phyloP scores from a whole-genome alignment of 2,113 vertebrate genomes.

The Corydoras maculifer region DNA sequence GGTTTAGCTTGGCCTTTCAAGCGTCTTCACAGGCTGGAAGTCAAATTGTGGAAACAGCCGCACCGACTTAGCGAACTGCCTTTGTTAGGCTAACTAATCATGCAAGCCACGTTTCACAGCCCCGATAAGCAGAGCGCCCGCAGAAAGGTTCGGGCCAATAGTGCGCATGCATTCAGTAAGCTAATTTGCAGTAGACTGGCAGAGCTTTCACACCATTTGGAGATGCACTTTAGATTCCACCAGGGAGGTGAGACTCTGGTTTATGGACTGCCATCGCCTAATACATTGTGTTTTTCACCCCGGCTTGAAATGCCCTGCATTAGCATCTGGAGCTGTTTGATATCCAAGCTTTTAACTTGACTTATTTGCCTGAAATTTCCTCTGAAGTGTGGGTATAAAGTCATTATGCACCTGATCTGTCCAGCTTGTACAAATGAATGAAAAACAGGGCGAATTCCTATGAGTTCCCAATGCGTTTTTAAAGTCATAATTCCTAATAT shows the following conservation, averaged over 20 bases:
- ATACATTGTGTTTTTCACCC: constrained; percentile 29
- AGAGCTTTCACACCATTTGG: constrained; percentile 61
- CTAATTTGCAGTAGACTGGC: constrained; percentile 61
- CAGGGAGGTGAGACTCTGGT: constrained; percentile 36
- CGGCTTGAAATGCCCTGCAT: constrained; percentile 45
- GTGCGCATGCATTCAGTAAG: constrained; percentile 54
- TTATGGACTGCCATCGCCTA: constrained; percentile 31
- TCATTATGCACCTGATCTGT: constrained; percentile 8
- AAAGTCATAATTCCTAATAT: no score
- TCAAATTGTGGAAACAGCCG: constrained; percentile 48
- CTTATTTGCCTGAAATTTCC: constrained; percentile 11
- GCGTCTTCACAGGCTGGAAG: constrained; percentile 43
- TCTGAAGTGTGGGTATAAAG: background rate
- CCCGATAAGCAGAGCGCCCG: constrained; percentile 66
- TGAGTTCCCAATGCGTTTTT: no score
- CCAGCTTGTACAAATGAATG: background rate
- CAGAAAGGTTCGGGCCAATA: constrained; percentile 55
- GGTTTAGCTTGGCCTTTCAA: constrained; percentile 62
- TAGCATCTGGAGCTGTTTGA: constrained; percentile 26
- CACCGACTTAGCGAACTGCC: constrained; percentile 40
- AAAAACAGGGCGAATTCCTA: background rate
- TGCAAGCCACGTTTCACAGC: constrained; percentile 61
- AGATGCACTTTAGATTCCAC: constrained; percentile 62
- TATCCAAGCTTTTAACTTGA: background rate
- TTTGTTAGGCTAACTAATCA: constrained; percentile 56